phyloP scores from a whole-genome alignment of 2,797 vertebrate species.

The Tragelaphus eurycerus region DNA sequence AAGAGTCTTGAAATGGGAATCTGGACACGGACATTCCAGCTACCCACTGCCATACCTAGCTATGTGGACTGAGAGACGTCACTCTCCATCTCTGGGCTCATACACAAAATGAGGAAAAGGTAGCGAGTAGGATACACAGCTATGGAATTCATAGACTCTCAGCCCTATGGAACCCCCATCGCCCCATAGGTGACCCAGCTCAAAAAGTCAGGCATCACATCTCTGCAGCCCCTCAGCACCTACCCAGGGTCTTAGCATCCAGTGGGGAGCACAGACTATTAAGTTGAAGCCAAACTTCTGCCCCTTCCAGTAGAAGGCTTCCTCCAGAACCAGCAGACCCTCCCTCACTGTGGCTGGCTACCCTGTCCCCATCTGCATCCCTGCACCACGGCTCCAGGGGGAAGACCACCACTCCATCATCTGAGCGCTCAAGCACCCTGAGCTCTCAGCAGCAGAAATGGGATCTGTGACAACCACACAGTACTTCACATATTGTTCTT shows the following conservation, averaged over 20 bases:
- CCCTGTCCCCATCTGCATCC: not conserved
- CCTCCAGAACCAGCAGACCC: not conserved
- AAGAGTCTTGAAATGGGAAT: not conserved
- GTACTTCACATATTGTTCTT: not conserved
- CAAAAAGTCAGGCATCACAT: not conserved
- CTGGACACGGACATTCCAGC: not conserved
- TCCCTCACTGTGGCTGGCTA: not conserved
- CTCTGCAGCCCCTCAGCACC: not conserved
- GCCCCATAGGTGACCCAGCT: not conserved
- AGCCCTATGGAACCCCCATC: not conserved
- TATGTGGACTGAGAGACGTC: not conserved
- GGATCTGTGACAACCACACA: too few relatives aligned
- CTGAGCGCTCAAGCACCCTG: not conserved
- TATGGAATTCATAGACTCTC: not conserved
- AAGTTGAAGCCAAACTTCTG: not conserved
- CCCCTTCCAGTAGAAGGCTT: not conserved
- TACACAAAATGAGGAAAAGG: not conserved
- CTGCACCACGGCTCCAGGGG: not conserved
- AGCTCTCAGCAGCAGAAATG: not conserved
- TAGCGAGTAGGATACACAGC: accelerated
- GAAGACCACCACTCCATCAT: not conserved
- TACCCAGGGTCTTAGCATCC: not conserved
- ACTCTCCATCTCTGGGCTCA: not conserved
- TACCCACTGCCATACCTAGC: not conserved
- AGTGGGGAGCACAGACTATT: not conserved